Evolutionary conservation across 2,113 vertebrate genomes (phyloP).

Genomic region (Syngnathoides biaculeatus): DNA sequence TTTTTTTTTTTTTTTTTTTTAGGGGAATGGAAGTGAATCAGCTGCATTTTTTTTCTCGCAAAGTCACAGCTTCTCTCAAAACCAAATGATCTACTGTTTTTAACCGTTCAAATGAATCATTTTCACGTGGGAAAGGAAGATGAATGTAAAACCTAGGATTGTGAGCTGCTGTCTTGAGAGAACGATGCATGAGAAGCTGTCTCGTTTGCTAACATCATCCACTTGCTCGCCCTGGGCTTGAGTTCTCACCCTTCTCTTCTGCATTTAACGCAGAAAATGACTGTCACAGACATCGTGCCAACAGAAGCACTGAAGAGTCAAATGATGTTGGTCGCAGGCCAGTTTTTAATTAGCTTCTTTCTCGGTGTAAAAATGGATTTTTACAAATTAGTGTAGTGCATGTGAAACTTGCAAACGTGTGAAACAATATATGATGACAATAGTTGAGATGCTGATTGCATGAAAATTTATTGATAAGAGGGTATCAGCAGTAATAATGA

Average conservation of each 20-base stretch:
- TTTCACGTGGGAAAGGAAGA: not conserved
- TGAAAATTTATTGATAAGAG: not conserved
- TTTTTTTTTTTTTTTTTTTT: too few relatives aligned
- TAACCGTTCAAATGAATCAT: not conserved
- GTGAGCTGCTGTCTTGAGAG: slow-evolving; percentile 1
- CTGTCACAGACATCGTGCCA: not conserved
- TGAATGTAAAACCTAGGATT: not conserved
- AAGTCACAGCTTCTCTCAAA: not conserved
- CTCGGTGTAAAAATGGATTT: not conserved
- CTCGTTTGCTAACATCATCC: slow-evolving; percentile 2
- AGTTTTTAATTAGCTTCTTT: not conserved
- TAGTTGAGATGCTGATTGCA: not conserved
- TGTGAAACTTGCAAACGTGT: not conserved
- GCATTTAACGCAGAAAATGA: not conserved
- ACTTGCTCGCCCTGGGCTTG: not conserved
- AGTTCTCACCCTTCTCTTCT: slow-evolving; percentile 7
- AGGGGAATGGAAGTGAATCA: not conserved
- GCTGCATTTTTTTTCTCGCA: not conserved
- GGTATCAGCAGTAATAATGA: too few relatives aligned
- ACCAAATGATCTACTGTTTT: not conserved
- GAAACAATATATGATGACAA: not conserved
- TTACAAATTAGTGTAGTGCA: slow-evolving; percentile 1
- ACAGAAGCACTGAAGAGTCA: not conserved
- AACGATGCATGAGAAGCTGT: slow-evolving; percentile 9
- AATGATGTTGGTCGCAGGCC: slow-evolving; percentile 1